Percentiles rank a stretch among this genome's conserved stretches.
Evolutionary conservation across 2,113 vertebrate genomes (phyloP).

Genomic region (Archilochus colubris): DNA sequence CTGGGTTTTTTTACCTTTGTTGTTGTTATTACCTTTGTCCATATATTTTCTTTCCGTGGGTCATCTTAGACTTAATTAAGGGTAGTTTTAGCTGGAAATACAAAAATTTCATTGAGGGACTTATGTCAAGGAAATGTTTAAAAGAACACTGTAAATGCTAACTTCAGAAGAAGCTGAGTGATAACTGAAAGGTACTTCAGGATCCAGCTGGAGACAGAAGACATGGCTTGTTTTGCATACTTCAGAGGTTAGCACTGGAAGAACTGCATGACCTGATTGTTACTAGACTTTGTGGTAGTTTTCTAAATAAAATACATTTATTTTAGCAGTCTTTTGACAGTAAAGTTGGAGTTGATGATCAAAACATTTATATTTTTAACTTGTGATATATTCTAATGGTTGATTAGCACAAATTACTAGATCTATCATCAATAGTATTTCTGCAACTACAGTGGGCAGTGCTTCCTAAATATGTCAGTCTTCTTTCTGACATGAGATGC

Average conservation of each 20-base stretch:
- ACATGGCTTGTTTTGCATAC: neutral
- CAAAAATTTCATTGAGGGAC: neutral
- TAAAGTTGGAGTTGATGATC: neutral
- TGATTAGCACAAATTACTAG: neutral
- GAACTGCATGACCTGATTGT: neutral
- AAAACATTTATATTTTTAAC: neutral
- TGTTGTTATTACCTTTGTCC: no score
- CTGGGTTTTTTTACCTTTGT: neutral
- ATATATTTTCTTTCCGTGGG: neutral
- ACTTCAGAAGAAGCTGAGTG: neutral
- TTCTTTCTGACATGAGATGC: neutral
- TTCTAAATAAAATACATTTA: neutral
- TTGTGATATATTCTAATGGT: neutral
- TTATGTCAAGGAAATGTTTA: neutral
- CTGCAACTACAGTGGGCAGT: neutral
- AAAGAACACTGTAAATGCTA: neutral
- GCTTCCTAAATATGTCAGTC: neutral
- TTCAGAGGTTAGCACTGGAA: neutral
- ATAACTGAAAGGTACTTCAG: neutral
- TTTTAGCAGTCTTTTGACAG: neutral
- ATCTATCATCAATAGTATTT: neutral
- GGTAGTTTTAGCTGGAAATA: neutral
- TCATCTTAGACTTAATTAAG: neutral
- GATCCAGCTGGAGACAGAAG: neutral
- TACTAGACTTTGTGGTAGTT: neutral